These are phyloP conservation scores for Propithecus perrieri DNA, from an alignment of 2,797 vertebrate genomes.

Conservation along the genomic window DNA sequence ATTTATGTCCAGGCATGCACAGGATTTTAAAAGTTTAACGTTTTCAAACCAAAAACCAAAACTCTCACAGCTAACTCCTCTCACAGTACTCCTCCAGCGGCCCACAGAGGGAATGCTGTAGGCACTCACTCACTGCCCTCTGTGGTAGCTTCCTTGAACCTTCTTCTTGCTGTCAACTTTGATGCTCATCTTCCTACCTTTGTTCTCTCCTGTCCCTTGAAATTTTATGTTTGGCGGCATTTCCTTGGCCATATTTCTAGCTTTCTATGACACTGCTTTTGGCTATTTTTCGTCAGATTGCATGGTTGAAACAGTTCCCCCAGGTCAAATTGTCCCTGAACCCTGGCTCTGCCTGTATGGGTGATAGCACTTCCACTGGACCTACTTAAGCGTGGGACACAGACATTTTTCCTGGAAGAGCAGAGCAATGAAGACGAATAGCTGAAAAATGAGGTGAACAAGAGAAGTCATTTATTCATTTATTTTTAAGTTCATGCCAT, in stretches of 20 bases:
- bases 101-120: background rate
- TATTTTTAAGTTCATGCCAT: background rate
- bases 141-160: background rate
- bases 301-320: background rate
- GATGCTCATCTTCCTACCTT: background rate
- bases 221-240: background rate
- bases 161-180: background rate
- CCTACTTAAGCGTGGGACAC: background rate
- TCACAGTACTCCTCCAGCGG: background rate
- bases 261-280: background rate
- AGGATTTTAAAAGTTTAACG: background rate
- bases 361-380: background rate
- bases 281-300: background rate
- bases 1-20: background rate
- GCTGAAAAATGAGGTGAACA: background rate
- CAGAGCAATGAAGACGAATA: background rate
- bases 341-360: background rate
- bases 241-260: background rate
- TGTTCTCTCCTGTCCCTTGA: background rate
- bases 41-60: background rate
- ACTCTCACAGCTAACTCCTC: background rate
- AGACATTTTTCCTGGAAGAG: background rate
- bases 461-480: background rate
- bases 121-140: background rate
- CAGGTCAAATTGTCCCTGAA: background rate